Conservation (phyloP, 2,888 invertebrate species). For the Phasia obesa region DNA sequence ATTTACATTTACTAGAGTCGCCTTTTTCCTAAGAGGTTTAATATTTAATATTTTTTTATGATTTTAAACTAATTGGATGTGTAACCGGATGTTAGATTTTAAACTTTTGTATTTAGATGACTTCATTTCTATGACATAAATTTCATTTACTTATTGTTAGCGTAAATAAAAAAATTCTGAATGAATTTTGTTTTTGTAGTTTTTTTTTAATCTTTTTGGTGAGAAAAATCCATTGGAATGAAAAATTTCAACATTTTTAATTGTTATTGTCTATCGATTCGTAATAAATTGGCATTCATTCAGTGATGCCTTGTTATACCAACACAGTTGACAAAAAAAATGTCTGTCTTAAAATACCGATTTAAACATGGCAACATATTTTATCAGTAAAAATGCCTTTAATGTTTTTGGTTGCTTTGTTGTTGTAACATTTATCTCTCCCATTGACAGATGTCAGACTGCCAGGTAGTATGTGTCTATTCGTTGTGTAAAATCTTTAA, state of each 20-base stretch:
- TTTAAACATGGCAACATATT: not conserved
- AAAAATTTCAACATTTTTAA: not conserved
- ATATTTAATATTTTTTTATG: conserved; percentile 6
- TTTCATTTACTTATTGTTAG: not conserved
- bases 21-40: conserved; percentile 14
- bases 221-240: not conserved
- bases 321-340: not conserved
- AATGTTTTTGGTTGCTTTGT: not conserved
- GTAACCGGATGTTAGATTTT: conserved; percentile 49
- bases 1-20: conserved; percentile 38
- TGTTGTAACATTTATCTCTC: conserved; percentile 21
- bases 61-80: not conserved
- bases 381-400: not conserved
- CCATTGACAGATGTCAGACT: conserved; percentile 40
- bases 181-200: not conserved
- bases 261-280: not conserved
- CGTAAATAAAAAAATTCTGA: not conserved
- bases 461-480: not conserved
- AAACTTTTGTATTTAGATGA: conserved; percentile 9
- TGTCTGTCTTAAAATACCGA: not conserved
- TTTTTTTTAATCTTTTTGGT: not conserved
- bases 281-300: not conserved
- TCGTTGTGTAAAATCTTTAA: conserved; percentile 2
- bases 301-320: no score
- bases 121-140: not conserved